Base-by-base conservation (phyloP, 2,113 vertebrate species). In the Apteryx mantelli region DNA sequence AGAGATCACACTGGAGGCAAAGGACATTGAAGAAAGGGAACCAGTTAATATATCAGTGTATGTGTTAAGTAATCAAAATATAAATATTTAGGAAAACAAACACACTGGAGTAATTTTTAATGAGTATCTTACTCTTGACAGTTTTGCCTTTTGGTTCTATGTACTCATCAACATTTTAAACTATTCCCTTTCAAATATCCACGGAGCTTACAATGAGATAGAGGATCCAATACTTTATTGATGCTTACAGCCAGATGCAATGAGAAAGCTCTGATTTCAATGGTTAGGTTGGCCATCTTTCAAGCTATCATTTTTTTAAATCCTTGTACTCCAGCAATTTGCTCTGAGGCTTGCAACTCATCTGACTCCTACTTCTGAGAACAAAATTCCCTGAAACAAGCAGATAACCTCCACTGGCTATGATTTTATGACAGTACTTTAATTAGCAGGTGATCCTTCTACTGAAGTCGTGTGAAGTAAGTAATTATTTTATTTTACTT, bases 221-320 rank as follows among this genome's bases (percentile, higher is more conserved):
- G 80, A 63, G 81, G 18, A 87, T 53, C 42, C 70, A 65, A 56
- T 75, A 79, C 70, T 85, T 95, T 93, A 90, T 95, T 18, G 66
- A 87, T 91, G 77, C 42, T 95, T 93, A 77, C 60, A 90, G 56
- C 11, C 87, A 86, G 65, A 89, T 40, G 95, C 96, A 96, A 95
- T 66, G 48, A 97, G 95, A 91, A 83, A 32, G 30, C 24, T 96
- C 92, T 93, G 70, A 95, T 92, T 94, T 96, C 94, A 97, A 91
- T 58, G 48, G 38, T 76, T 86, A 88, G 22, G 17, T 66, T 91
- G 68, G 21, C 66, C 82, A 76, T 91, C 86, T 91, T 91, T 97
- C 76, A 93, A 61, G 86, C 3, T 15, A 96, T 83, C 42, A 93
- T 82, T 97, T 83, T 88, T 92, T 96, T 92, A 55, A 91, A 94